These are phyloP conservation scores for Myrmecobius fasciatus DNA, from an alignment of 2,113 vertebrate species.

Conservation along the genomic window DNA sequence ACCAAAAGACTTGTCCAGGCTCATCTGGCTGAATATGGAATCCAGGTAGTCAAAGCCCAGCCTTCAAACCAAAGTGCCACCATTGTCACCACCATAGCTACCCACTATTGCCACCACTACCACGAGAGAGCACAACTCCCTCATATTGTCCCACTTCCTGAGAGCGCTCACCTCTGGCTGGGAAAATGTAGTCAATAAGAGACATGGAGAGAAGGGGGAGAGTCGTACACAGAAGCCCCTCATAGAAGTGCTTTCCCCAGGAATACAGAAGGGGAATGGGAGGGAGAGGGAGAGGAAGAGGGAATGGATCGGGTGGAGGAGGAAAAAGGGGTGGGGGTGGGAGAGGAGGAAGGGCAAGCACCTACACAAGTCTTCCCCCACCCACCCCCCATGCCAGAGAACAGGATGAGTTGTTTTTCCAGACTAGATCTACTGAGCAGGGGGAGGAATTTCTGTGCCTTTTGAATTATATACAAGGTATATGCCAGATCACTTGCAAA, in stretches of 20 bases:
- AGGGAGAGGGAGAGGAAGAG: not conserved
- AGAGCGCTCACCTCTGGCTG: not conserved
- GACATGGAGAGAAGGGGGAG: not conserved
- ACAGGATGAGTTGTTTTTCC: not conserved
- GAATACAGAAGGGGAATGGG: not conserved
- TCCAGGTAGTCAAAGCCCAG: not conserved
- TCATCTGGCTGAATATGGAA: not conserved
- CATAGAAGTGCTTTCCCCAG: not conserved
- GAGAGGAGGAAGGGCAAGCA: not conserved
- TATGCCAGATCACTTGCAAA: conserved; percentile 1
- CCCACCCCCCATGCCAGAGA: not conserved
- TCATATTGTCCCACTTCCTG: not conserved
- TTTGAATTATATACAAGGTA: not conserved
- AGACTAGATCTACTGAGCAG: not conserved
- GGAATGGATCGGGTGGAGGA: not conserved
- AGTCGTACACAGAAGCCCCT: not conserved
- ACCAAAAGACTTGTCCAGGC: not conserved
- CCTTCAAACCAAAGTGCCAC: not conserved
- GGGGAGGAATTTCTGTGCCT: not conserved
- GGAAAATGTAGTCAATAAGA: not conserved
- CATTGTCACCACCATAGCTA: not conserved
- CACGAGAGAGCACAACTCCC: not conserved
- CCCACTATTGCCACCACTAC: not conserved
- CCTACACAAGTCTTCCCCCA: not conserved
- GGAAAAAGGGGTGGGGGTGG: not conserved